Evolutionary conservation across 64 coral and sea anemone genomes (phyloP).

Genomic region (Actinia equina): DNA sequence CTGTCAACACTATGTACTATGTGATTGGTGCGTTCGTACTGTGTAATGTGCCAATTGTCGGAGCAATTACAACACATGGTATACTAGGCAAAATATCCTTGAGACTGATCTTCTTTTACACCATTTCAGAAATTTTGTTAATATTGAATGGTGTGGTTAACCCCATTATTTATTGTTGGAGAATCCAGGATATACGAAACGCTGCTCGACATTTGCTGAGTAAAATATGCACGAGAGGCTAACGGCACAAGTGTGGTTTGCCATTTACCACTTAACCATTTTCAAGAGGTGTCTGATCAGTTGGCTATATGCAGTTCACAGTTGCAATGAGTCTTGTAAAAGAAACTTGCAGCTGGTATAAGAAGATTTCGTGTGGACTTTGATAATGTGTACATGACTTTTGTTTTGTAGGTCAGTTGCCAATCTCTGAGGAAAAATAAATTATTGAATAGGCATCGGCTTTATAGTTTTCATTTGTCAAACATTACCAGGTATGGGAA

Average conservation of each 20-base stretch:
- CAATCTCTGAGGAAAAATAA: too few species aligned
- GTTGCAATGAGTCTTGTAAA: too few species aligned
- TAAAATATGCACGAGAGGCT: neutral
- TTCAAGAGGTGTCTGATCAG: too few species aligned
- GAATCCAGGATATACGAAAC: slow-evolving; percentile 28
- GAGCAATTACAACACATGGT: neutral
- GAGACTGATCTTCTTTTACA: neutral
- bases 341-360: too few species aligned
- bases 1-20: neutral
- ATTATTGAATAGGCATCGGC: too few species aligned
- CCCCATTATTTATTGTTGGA: slow-evolving; percentile 38
- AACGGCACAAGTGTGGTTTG: neutral
- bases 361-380: too few species aligned
- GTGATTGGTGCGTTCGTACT: neutral
- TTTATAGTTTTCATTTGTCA: too few species aligned
- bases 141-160: slow-evolving; percentile 7
- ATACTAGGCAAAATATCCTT: neutral
- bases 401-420: too few species aligned
- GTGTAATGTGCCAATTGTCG: neutral
- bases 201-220: neutral
- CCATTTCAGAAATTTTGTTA: neutral
- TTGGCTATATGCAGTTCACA: too few species aligned
- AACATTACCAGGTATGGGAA: too few species aligned
- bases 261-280: too few species aligned
- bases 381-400: too few species aligned